Conservation (phyloP, 2,113 vertebrate species). For the Lipotes vexillifer region DNA sequence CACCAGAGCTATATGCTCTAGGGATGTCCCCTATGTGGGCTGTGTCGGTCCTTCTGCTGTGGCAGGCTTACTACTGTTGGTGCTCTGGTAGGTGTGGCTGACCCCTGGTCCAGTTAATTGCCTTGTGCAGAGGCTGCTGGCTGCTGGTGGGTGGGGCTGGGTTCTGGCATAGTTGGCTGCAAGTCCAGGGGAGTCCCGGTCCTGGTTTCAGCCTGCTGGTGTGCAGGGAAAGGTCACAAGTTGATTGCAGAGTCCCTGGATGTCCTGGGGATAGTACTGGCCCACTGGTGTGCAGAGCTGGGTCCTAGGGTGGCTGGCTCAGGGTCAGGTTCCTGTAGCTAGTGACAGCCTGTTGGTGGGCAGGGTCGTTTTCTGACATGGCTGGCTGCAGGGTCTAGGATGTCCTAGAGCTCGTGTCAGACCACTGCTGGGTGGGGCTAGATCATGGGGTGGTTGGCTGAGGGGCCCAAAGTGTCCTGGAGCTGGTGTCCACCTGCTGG, state of each 20-base stretch:
- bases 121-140: background rate
- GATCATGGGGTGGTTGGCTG: background rate
- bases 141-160: background rate
- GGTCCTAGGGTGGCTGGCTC: background rate
- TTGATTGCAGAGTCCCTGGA: background rate
- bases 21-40: background rate
- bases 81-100: background rate
- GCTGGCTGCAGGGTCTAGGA: background rate
- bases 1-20: background rate
- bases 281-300: background rate
- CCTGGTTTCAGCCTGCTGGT: background rate
- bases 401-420: background rate
- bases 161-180: background rate
- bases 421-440: background rate
- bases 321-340: background rate
- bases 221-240: background rate
- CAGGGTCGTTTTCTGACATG: background rate
- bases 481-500: background rate
- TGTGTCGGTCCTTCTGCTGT: background rate
- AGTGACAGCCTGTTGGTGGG: background rate
- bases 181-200: background rate
- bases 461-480: background rate
- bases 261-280: background rate
- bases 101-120: background rate
- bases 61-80: background rate